Base-by-base conservation (phyloP, 2,888 invertebrate species). In the Thereva unica region DNA sequence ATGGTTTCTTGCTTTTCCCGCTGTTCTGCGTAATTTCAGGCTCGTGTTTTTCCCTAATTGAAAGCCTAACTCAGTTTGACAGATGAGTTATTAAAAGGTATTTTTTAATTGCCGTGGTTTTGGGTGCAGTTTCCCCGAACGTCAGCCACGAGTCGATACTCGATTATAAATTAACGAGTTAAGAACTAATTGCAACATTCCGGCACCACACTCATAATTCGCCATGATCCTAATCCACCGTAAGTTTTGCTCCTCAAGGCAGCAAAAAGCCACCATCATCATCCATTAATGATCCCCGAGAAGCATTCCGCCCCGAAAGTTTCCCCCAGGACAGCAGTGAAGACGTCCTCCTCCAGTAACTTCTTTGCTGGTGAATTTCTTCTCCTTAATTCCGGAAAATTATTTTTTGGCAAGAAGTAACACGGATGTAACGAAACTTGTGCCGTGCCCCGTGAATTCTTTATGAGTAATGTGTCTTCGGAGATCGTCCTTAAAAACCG, bases 361-460 rank as follows among this genome's bases (percentile, higher is more conserved):
- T 23, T 38, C 38, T 49, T 6, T 61, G 34, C 61, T 10, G 9
- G 8, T 2, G n/a, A n/a, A 35, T 9, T 50, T 23, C 61, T 61
- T 61, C 61, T 40, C 41, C 34, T 50, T 44, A 23, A 23, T 23
- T 50, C 50, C 41, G 61, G 40, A 49, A 61, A 50, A 49, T 12
- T 41, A 41, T 50, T 61, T 61, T 61, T 61, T 50, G 50, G 61
- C 50, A 40, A 61, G 50, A 40, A 23, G 61, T 61, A 61, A 61
- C 61, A 38, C 49, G 50, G 61, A 61, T 61, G 61, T 61, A 61
- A 61, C 50, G 61, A 61, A 61, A 61, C 61, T 61, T 61, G 34
- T 9, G 41, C 50, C 50, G 37, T 34, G 41, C 61, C 40, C n/a
- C 23, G 37, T 61, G 61, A 40, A 61, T 61, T 50, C 49, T 50